These are phyloP conservation scores for Triplophysa siluroides DNA, from an alignment of 2,113 vertebrate species.

Conservation along the genomic window DNA sequence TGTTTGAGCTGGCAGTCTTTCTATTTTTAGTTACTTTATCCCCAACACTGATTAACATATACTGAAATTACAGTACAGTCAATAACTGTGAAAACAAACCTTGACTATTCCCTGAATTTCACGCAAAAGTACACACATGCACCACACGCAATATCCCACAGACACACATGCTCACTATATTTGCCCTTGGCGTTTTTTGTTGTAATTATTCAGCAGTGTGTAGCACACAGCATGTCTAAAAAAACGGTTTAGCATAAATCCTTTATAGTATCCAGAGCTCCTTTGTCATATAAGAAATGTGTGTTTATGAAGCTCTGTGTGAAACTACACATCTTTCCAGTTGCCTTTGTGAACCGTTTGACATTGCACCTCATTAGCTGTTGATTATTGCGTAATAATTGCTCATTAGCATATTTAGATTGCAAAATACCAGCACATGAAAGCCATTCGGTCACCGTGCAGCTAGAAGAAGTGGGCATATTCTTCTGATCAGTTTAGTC, in stretches of 20 bases:
- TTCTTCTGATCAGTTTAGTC: constrained; percentile 28
- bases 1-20: too few species aligned
- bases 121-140: not conserved
- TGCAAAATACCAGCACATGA: not conserved
- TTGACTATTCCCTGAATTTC: not conserved
- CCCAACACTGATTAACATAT: too few species aligned
- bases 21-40: too few species aligned
- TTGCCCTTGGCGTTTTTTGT: constrained; percentile 15
- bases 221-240: constrained; percentile 5
- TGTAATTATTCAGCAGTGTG: constrained; percentile 33
- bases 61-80: too few species aligned
- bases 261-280: constrained; percentile 22
- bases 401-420: constrained; percentile 48
- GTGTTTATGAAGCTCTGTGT: not conserved
- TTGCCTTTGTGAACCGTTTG: constrained; percentile 5
- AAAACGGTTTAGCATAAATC: constrained; percentile 23
- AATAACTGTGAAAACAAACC: not conserved
- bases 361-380: constrained; percentile 31
- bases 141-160: constrained; percentile 14
- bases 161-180: not conserved
- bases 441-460: constrained; percentile 10
- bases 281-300: not conserved
- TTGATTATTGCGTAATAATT: constrained; percentile 37
- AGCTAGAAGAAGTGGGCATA: not conserved
- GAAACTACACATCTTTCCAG: not conserved